phyloP scores from a whole-genome alignment of 1,140 invertebrate genomes.

The Augochlora pura region DNA sequence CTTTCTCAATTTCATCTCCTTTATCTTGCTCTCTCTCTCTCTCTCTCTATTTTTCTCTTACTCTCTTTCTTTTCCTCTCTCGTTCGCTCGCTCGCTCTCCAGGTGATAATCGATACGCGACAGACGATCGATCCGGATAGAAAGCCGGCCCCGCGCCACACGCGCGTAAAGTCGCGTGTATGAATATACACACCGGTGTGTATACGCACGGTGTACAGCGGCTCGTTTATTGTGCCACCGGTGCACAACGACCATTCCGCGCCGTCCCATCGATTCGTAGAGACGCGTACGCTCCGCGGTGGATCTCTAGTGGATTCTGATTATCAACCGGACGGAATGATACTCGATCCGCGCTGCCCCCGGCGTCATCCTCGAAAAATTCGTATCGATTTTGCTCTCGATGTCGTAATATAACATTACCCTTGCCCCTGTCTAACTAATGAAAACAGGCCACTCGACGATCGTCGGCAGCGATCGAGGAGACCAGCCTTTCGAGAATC shows the following conservation, averaged over 20 bases:
- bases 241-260: too few relatives aligned
- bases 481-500: not conserved
- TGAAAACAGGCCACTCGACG: conserved; percentile 45
- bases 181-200: conserved; percentile 7
- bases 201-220: too few relatives aligned
- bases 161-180: not conserved
- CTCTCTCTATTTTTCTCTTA: too few relatives aligned
- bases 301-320: conserved; percentile 50
- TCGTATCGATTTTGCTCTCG: conserved; percentile 48
- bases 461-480: not conserved
- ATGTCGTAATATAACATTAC: conserved; percentile 57
- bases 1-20: too few relatives aligned
- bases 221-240: conserved; percentile 18
- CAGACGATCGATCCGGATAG: conserved; percentile 29
- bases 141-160: not conserved
- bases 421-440: conserved; percentile 4
- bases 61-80: too few relatives aligned
- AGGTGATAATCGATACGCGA: conserved; percentile 52
- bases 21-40: too few relatives aligned
- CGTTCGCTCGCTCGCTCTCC: too few relatives aligned
- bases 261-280: conserved; percentile 24
- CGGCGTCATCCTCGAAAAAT: conserved; percentile 54
- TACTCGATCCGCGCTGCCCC: conserved; percentile 21
- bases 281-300: conserved; percentile 16
- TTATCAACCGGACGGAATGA: conserved; percentile 45